Percentiles rank a stretch among this genome's conserved stretches.
Evolutionary conservation across 2,888 invertebrate genomes (phyloP).

Genomic region (Baronia brevicornis): DNA sequence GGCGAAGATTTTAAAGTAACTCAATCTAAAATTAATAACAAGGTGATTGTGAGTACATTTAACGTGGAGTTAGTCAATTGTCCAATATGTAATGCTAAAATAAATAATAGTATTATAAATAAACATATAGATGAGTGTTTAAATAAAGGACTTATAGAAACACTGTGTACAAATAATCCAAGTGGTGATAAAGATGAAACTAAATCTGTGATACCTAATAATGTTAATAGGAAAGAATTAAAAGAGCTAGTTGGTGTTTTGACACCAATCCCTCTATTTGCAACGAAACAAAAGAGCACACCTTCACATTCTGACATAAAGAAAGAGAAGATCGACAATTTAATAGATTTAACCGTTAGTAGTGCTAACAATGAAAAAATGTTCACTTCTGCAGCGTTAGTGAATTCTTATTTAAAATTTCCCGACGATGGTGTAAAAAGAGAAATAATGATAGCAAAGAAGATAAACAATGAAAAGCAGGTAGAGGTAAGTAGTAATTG

Average conservation of each 20-base stretch:
- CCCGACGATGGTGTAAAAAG: slow-evolving; percentile 17
- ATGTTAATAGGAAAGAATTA: slow-evolving; percentile 6
- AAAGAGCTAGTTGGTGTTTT: slow-evolving; percentile 2
- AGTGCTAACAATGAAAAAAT: no score
- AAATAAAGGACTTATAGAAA: slow-evolving; percentile 49
- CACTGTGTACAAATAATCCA: slow-evolving; percentile 27
- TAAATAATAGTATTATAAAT: slow-evolving; percentile 49
- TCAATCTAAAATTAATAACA: slow-evolving; percentile 29
- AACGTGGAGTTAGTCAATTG: slow-evolving; percentile 47
- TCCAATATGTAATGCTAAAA: slow-evolving; percentile 59
- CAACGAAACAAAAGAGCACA: no score
- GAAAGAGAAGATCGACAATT: no score
- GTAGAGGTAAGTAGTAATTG: slow-evolving; percentile 19
- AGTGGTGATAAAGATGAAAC: background rate
- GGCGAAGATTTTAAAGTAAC: slow-evolving; percentile 48
- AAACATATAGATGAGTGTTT: slow-evolving; percentile 64
- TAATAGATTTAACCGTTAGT: no score
- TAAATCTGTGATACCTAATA: slow-evolving; percentile 14
- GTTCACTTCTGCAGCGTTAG: no score
- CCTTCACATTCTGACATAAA: no score
- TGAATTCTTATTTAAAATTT: no score
- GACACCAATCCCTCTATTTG: no score
- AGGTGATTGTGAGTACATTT: slow-evolving; percentile 32
- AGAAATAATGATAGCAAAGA: slow-evolving; percentile 21
- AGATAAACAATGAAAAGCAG: slow-evolving; percentile 21